phyloP scores from a whole-genome alignment of 1,140 invertebrate genomes.

The Nephila pilipes region DNA sequence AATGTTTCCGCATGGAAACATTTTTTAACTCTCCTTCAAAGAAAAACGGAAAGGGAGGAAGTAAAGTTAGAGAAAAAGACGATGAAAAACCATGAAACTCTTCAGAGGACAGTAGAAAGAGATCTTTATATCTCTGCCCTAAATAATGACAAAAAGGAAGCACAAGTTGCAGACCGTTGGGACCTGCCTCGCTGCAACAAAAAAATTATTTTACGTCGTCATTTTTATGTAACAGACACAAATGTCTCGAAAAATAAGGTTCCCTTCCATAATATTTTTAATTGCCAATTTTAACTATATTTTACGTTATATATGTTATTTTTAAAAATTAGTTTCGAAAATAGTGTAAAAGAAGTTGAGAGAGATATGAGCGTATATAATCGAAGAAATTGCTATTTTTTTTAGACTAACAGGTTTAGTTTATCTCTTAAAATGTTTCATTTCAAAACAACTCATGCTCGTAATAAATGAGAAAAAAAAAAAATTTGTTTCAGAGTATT shows the following conservation, averaged over 20 bases:
- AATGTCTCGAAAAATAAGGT: neutral
- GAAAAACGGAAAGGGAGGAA: constrained; percentile 32
- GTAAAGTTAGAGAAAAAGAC: neutral
- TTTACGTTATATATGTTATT: neutral
- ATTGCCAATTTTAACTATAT: neutral
- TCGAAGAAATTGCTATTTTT: too few species aligned
- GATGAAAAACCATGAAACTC: neutral
- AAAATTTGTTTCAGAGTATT: too few species aligned
- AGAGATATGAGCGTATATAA: too few species aligned
- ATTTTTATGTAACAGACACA: neutral
- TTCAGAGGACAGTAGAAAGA: constrained; percentile 9
- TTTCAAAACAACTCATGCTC: too few species aligned
- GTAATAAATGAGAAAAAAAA: too few species aligned
- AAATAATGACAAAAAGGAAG: constrained; percentile 53
- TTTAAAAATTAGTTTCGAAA: neutral
- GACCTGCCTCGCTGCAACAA: neutral
- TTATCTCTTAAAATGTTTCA: neutral
- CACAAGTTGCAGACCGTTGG: neutral
- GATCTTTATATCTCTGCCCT: constrained; percentile 11
- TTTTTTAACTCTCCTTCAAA: constrained; percentile 44
- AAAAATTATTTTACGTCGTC: neutral
- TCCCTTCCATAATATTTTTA: neutral
- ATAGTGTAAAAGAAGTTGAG: neutral
- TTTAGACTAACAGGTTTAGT: too few species aligned
- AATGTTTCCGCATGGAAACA: constrained; percentile 63